A percentile compares a stretch with the other conserved stretches of the same genome.
Evolutionary conservation across 2,113 vertebrate genomes (phyloP).

Genomic region (Desmodus rotundus): DNA sequence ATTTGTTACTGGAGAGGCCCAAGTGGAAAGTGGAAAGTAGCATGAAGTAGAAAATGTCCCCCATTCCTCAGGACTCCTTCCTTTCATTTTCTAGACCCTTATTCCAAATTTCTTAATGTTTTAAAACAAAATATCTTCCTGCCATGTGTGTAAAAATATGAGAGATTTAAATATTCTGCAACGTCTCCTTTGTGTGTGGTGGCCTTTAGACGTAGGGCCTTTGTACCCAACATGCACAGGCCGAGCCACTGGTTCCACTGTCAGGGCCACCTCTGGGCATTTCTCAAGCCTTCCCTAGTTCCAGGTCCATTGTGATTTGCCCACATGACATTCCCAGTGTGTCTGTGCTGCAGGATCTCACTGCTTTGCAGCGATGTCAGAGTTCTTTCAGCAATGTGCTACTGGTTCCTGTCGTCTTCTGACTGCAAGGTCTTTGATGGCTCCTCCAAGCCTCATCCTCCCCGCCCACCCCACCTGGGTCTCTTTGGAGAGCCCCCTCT

Average conservation of each 20-base stretch:
- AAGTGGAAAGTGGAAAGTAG: not conserved
- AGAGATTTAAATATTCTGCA: not conserved
- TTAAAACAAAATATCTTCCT: not conserved
- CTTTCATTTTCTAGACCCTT: not conserved
- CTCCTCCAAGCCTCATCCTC: not conserved
- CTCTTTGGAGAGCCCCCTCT: not conserved
- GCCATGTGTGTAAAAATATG: too few relatives aligned
- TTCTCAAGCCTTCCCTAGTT: not conserved
- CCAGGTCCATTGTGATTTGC: not conserved
- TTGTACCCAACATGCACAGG: rapidly evolving
- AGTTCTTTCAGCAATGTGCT: not conserved
- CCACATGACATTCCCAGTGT: too few relatives aligned
- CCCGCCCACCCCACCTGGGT: rapidly evolving
- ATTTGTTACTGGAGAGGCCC: not conserved
- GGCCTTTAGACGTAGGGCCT: too few relatives aligned
- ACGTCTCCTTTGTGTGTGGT: not conserved
- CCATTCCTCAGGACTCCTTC: not conserved
- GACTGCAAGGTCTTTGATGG: not conserved
- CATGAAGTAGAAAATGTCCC: not conserved
- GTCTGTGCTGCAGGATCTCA: not conserved
- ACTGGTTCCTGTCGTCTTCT: not conserved
- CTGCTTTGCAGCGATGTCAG: not conserved
- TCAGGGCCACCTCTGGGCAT: not conserved
- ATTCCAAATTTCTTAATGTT: not conserved
- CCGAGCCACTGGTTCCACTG: not conserved